Base-by-base conservation (phyloP, 2,113 vertebrate genomes). In the Hiodon tergisus region DNA sequence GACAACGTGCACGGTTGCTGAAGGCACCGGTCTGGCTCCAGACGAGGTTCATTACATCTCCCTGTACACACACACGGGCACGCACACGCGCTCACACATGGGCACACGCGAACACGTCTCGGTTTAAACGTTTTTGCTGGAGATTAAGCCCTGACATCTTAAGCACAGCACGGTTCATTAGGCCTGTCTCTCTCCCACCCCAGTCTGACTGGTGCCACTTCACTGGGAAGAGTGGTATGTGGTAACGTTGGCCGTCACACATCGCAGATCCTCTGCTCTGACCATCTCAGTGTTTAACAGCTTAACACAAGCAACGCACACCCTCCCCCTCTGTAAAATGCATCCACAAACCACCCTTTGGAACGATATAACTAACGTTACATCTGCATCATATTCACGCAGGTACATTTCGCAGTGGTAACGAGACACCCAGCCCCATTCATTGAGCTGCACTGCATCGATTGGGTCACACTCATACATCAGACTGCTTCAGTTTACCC, bases 151-250 rank as follows among this genome's bases (percentile, higher is more conserved):
- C 52, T 69, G 17, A 59, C 58, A 11, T 52, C 11, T 5, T 13
- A 16, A 14, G 31, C 47, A 14, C 31, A 74, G 72, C 74, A 62
- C 62, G 72, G 53, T 75, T 75, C 65, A 59, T 53, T 60, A 69
- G 63, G 55, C 58, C 60, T 7, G 31, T 46, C 62, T 54, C 14
- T n/a, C 61, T 46, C 46, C 46, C 65, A 47, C 16, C 3, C 2
- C 65, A 67, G 65, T 63, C 16, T 63, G 6, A 11, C 14, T 17
- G 16, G 2, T 3, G 6, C 6, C 16, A 6, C 61, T 10, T 10
- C 31, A 10, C 2, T 10, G 46, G 46, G 46, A 46, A 52, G 67
- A 51, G 6, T 52, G 67, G 52, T 5, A n/a, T 14, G 5, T 3
- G 50, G 11, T 48, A 14, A 50, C 47, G 52, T 14, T 52, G 50